Percentiles rank a stretch among this genome's conserved stretches.
These are phyloP conservation scores for Pollicipes pollicipes DNA, from an alignment of 1,140 invertebrate genomes.

Conservation along the genomic window DNA sequence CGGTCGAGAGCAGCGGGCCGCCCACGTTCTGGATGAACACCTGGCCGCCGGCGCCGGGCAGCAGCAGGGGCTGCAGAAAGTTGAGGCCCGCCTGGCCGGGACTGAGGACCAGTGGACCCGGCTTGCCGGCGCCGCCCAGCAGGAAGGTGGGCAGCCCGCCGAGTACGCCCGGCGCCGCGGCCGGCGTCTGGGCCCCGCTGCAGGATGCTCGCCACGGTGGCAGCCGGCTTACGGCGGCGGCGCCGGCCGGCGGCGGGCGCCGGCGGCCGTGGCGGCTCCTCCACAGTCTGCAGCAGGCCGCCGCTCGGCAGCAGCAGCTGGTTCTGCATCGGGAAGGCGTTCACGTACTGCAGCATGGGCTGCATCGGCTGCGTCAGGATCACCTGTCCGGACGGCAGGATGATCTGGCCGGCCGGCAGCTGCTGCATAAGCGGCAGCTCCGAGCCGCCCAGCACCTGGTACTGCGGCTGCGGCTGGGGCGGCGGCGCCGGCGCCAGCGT, in stretches of 20 bases:
- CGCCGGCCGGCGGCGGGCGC: too few relatives aligned
- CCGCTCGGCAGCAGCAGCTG: background rate
- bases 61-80: background rate
- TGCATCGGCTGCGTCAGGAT: background rate
- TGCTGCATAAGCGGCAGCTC: background rate
- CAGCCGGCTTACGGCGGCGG: background rate
- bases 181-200: too few relatives aligned
- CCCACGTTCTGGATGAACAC: background rate
- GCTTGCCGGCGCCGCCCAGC: background rate
- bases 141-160: background rate
- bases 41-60: background rate
- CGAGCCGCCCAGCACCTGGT: background rate
- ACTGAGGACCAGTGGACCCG: background rate
- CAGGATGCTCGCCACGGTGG: background rate
- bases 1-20: background rate
- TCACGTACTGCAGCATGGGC: constrained; percentile 1
- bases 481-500: background rate
- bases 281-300: background rate
- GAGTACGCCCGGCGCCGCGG: background rate
- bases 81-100: background rate
- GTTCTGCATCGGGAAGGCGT: background rate
- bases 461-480: background rate
- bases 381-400: background rate
- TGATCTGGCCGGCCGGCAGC: background rate
- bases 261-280: background rate